Conservation (phyloP, 2,888 invertebrate species). For the Agapetus fuscipes region DNA sequence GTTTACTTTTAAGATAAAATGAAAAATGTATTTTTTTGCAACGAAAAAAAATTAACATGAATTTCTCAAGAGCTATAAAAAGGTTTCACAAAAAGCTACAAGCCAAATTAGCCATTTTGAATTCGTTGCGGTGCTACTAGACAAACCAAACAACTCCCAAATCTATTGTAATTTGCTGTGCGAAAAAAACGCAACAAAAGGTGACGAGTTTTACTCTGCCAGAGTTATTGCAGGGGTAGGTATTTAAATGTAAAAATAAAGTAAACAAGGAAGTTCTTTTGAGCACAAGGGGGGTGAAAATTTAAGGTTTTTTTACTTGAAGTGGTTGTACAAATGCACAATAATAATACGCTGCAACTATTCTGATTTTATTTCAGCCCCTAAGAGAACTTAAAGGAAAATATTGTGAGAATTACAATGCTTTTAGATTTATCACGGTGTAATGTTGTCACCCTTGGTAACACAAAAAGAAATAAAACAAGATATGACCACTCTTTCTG, state of each 20-base stretch:
- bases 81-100: neutral
- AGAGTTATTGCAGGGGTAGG: slow-evolving; percentile 11
- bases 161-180: slow-evolving; percentile 17
- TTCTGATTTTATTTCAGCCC: slow-evolving; percentile 7
- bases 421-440: slow-evolving; percentile 13
- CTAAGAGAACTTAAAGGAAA: slow-evolving; percentile 8
- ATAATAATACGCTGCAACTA: no score
- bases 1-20: neutral
- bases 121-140: neutral
- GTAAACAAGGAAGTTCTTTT: slow-evolving; percentile 19
- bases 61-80: neutral
- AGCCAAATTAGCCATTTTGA: neutral
- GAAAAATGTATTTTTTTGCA: neutral
- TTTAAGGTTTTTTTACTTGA: slow-evolving; percentile 15
- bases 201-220: no score
- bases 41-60: neutral
- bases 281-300: slow-evolving; percentile 20
- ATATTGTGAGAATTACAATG: slow-evolving; percentile 12
- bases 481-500: no score
- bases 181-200: slow-evolving; percentile 13
- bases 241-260: slow-evolving; percentile 14
- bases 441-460: slow-evolving; percentile 3
- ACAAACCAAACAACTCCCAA: no score
- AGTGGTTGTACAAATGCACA: slow-evolving; percentile 12
- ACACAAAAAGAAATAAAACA: no score